These are phyloP conservation scores for Myotis yumanensis DNA, from an alignment of 2,113 vertebrate genomes.

Conservation along the genomic window DNA sequence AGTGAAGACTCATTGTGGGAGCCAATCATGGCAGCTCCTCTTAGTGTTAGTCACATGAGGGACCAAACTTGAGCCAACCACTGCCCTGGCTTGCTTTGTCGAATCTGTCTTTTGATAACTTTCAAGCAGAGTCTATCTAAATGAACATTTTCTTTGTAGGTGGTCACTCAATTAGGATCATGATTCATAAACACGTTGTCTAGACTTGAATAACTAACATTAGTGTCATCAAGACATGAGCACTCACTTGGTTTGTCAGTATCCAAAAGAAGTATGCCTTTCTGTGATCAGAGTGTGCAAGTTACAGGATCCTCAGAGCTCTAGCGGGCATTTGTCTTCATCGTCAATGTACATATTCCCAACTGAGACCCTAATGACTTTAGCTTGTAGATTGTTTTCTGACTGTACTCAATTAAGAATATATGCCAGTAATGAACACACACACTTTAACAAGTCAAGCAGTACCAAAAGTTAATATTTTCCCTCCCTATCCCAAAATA, in stretches of 20 bases:
- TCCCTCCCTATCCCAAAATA: background rate
- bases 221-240: background rate
- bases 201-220: background rate
- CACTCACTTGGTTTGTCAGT: background rate
- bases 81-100: background rate
- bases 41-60: background rate
- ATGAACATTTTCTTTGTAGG: background rate
- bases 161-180: background rate
- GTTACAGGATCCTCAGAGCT: background rate
- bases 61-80: background rate
- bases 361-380: background rate
- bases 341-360: background rate
- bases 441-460: slow-evolving; percentile 1
- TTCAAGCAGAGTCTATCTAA: background rate
- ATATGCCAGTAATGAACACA: background rate
- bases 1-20: slow-evolving; percentile 6
- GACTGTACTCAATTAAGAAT: slow-evolving; percentile 15
- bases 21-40: background rate
- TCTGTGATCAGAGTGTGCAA: background rate
- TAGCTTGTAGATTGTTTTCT: background rate
- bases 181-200: slow-evolving; percentile 32
- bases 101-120: background rate
- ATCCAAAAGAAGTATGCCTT: background rate
- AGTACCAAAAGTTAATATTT: background rate
- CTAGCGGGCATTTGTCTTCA: background rate